phyloP scores from a whole-genome alignment of 2,888 invertebrate genomes.

The Napeogenes inachia region DNA sequence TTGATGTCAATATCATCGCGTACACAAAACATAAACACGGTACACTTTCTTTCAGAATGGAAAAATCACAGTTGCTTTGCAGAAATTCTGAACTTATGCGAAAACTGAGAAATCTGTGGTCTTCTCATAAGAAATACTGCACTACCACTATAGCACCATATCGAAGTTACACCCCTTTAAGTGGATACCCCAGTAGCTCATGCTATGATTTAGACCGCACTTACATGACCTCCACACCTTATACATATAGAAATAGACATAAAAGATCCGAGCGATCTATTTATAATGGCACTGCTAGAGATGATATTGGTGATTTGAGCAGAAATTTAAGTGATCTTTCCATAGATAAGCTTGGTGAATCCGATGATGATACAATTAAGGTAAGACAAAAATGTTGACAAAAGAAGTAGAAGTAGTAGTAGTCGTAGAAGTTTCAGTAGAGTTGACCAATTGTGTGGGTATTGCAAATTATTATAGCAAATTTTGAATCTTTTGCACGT shows the following conservation, averaged over 20 bases:
- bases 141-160: conserved; percentile 59
- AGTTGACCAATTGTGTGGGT: not conserved
- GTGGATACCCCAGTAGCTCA: conserved; percentile 69
- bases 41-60: conserved; percentile 76
- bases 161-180: conserved; percentile 63
- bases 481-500: not conserved
- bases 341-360: conserved; percentile 61
- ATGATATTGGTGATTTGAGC: conserved; percentile 52
- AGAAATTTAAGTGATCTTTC: conserved; percentile 63
- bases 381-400: conserved; percentile 41
- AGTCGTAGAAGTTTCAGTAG: not conserved
- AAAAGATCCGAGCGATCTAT: conserved; percentile 39
- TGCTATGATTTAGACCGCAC: conserved; percentile 70
- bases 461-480: not conserved
- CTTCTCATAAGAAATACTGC: conserved; percentile 79
- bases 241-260: conserved; percentile 60
- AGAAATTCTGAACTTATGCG: conserved; percentile 80
- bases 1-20: not conserved
- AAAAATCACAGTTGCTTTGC: conserved; percentile 77
- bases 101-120: conserved; percentile 79
- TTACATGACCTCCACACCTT: conserved; percentile 63
- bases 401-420: too few species aligned
- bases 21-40: conserved; percentile 24
- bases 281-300: conserved; percentile 40
- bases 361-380: conserved; percentile 65